These are phyloP conservation scores for Pristionchus japonicus DNA, from an alignment of 2,888 invertebrate genomes.

Conservation along the genomic window DNA sequence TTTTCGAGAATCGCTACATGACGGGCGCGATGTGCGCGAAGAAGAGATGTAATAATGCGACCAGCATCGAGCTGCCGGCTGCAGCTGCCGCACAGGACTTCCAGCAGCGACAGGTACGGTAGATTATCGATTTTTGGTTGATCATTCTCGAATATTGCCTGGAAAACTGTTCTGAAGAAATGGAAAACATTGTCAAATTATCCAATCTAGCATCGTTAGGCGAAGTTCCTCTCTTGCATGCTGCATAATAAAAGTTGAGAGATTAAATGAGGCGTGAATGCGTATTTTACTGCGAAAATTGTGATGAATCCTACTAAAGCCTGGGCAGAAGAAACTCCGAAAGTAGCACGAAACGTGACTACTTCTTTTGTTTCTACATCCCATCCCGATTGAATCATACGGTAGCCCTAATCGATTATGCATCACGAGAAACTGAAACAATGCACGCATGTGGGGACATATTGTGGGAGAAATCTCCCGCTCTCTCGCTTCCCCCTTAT, in stretches of 20 bases:
- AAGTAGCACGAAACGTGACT: neutral
- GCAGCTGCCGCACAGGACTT: constrained; percentile 50
- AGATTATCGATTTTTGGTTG: neutral
- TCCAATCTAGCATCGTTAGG: no score
- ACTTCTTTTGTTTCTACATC: neutral
- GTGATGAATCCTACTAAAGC: neutral
- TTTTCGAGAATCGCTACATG: constrained; percentile 74
- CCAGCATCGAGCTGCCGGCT: constrained; percentile 66
- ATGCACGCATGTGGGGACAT: constrained; percentile 30
- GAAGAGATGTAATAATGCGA: constrained; percentile 74
- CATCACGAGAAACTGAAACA: neutral
- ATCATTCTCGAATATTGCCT: no score
- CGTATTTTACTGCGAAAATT: neutral
- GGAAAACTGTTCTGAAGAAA: no score
- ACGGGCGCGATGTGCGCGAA: constrained; percentile 75
- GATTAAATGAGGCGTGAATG: no score
- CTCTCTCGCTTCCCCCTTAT: neutral
- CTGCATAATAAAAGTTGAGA: no score
- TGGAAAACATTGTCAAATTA: no score
- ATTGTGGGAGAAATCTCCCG: constrained; percentile 22
- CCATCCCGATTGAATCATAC: neutral
- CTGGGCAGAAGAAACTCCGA: no score
- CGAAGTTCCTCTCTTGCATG: no score
- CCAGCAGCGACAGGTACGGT: constrained; percentile 52
- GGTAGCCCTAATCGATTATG: constrained; percentile 2